phyloP scores from a whole-genome alignment of 2,888 invertebrate species.

The Electrophaes corylata region DNA sequence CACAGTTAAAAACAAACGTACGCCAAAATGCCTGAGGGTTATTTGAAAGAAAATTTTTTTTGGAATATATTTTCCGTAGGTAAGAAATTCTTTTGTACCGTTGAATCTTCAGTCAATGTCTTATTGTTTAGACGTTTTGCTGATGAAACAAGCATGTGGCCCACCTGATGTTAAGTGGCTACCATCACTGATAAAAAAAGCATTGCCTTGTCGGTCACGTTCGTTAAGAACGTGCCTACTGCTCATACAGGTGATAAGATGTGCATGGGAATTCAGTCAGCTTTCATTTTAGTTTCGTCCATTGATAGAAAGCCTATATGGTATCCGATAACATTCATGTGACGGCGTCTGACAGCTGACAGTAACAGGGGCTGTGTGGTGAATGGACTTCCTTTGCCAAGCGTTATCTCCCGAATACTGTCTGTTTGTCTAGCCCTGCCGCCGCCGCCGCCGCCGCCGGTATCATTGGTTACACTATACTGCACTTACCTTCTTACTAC shows the following conservation, averaged over 20 bases:
- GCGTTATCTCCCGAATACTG: constrained; percentile 18
- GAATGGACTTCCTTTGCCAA: constrained; percentile 19
- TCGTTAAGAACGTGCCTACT: too few species aligned
- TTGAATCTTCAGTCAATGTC: too few species aligned
- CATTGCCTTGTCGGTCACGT: too few species aligned
- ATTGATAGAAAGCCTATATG: not conserved
- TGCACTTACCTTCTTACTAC: too few species aligned
- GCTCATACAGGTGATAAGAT: too few species aligned
- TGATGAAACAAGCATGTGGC: too few species aligned
- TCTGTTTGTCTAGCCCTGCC: constrained; percentile 4
- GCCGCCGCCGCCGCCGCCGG: not conserved
- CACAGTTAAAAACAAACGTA: not conserved
- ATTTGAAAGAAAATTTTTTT: not conserved
- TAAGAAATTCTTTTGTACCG: too few species aligned
- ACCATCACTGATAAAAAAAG: too few species aligned
- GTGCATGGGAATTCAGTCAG: not conserved
- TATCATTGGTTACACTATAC: not conserved
- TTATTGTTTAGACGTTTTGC: too few species aligned
- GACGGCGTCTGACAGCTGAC: constrained; percentile 18
- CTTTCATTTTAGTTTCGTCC: not conserved
- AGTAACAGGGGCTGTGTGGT: not conserved
- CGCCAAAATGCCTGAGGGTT: not conserved
- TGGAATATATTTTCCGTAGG: too few species aligned
- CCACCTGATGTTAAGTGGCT: too few species aligned
- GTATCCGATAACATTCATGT: constrained; percentile 12